Conservation (phyloP, 2,113 vertebrate species). For the Mormyrus iriodes region DNA sequence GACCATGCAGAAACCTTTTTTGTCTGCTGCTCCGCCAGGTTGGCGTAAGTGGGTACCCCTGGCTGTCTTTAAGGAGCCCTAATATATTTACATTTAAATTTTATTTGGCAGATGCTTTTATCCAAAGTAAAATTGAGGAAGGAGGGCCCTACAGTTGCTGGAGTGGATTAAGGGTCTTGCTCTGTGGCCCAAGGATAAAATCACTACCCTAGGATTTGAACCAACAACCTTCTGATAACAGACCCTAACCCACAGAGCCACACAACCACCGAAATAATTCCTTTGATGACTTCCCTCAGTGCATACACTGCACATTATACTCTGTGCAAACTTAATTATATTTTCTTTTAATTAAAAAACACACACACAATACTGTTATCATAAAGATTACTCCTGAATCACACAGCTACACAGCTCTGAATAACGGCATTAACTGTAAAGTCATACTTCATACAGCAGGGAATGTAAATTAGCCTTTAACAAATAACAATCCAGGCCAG, state of each 20-base stretch:
- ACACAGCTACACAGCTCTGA: neutral
- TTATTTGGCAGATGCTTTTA: neutral
- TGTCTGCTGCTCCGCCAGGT: neutral
- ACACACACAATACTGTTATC: neutral
- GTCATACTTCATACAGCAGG: neutral
- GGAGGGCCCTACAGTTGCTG: neutral
- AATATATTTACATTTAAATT: neutral
- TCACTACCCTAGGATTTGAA: neutral
- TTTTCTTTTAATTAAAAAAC: neutral
- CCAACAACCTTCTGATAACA: neutral
- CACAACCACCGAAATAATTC: neutral
- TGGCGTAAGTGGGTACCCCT: neutral
- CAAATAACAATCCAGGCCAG: neutral
- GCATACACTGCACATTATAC: neutral
- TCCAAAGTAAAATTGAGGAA: neutral
- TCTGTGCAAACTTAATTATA: neutral
- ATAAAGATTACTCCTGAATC: neutral
- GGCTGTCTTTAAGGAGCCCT: neutral
- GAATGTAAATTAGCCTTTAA: neutral
- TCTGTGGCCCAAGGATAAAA: neutral
- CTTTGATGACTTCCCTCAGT: neutral
- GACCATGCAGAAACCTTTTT: neutral
- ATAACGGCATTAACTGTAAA: neutral
- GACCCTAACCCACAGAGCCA: neutral
- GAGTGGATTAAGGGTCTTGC: neutral